Conservation (phyloP, 2,113 vertebrate genomes). For the Albula goreensis region DNA sequence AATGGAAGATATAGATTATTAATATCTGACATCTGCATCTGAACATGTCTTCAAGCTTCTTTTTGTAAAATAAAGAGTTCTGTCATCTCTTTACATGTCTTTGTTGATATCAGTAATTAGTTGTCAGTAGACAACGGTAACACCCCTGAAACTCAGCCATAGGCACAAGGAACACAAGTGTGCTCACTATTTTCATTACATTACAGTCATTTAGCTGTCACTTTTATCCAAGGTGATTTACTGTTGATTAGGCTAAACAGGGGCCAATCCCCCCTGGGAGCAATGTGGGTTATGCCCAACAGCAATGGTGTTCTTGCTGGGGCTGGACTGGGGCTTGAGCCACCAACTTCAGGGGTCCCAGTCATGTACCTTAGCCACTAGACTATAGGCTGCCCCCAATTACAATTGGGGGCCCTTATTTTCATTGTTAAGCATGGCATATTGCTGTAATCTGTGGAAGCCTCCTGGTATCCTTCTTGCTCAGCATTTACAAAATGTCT, state of each 20-base stretch:
- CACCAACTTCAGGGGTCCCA: too few relatives aligned
- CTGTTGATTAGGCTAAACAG: too few relatives aligned
- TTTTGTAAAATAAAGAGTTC: background rate
- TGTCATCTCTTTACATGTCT: background rate
- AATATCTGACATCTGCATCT: background rate
- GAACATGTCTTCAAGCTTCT: background rate
- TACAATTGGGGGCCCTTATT: too few relatives aligned
- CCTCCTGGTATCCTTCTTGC: background rate
- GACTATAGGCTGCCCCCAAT: too few relatives aligned
- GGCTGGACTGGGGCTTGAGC: too few relatives aligned
- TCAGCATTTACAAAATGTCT: background rate
- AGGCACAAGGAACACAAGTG: background rate
- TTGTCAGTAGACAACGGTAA: background rate
- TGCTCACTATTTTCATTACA: background rate
- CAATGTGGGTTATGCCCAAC: too few relatives aligned
- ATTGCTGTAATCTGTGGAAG: too few relatives aligned
- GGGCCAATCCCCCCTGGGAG: too few relatives aligned
- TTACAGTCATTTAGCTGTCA: background rate
- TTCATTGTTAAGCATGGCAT: too few relatives aligned
- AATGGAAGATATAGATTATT: background rate
- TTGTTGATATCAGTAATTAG: background rate
- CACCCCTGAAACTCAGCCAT: background rate
- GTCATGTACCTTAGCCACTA: too few relatives aligned
- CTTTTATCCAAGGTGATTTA: too few relatives aligned
- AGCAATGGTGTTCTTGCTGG: too few relatives aligned